These are phyloP conservation scores for Alfaro cultratus DNA, from an alignment of 2,797 vertebrate species.

Conservation along the genomic window DNA sequence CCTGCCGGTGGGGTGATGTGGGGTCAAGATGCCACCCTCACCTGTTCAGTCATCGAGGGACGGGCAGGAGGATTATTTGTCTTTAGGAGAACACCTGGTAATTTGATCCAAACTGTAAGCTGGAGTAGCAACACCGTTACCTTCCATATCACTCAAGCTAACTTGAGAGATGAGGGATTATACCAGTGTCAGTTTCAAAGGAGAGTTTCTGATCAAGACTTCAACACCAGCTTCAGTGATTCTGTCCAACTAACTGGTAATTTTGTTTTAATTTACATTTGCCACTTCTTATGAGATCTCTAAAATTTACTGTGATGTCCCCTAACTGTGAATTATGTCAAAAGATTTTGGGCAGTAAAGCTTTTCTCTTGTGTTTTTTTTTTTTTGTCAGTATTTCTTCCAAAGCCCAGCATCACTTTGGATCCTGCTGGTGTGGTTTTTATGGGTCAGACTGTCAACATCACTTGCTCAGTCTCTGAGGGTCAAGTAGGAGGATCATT, in stretches of 20 bases:
- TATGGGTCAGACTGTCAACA: not conserved
- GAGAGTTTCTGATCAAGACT: not conserved
- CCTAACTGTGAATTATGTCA: not conserved
- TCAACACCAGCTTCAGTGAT: not conserved
- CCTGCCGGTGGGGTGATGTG: not conserved
- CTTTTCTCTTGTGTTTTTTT: not conserved
- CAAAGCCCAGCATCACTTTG: not conserved
- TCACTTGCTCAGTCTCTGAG: not conserved
- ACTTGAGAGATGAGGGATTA: not conserved
- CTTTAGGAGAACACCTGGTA: not conserved
- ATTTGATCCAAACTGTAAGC: not conserved
- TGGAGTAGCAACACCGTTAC: not conserved
- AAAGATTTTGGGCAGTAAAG: too few relatives aligned
- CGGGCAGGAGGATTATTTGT: not conserved
- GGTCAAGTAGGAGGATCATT: not conserved
- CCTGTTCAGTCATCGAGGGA: not conserved
- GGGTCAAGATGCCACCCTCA: not conserved
- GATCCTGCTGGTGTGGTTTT: not conserved
- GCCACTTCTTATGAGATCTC: not conserved
- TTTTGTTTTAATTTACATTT: not conserved
- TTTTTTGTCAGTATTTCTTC: not conserved
- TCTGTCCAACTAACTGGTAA: not conserved
- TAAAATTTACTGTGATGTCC: not conserved
- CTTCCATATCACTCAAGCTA: not conserved
- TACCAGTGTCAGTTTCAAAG: not conserved